Base-by-base conservation (phyloP, 1,140 invertebrate genomes). In the Diploscapter pachys region DNA sequence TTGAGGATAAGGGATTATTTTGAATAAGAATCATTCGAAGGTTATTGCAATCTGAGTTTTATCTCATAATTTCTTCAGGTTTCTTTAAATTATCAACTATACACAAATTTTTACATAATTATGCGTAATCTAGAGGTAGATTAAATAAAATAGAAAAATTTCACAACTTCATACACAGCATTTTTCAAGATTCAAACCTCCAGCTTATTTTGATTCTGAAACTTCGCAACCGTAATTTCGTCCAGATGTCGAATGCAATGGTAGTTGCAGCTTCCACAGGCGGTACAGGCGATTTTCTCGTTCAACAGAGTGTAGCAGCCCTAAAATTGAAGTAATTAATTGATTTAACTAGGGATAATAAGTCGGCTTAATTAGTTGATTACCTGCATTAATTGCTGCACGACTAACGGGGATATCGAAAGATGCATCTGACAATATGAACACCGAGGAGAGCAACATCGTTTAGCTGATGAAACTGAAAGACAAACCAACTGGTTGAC, bases 381-480 rank as follows among this genome's bases (percentile, higher is more conserved):
- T 31, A 74, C 73, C 62, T 74, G 68, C 13, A 64, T 67, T 55
- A 74, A 57, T 63, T 74, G 73, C 53, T 61, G 52, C 5, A 70
- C 51, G 5, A 76, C 8, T 11, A 65, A 50, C 11, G 71, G 63
- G 3, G 59, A 63, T 9, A 61, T 69, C 4, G 57, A 55, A 50
- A 76, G 69, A 48, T 63, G 53, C 62, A 52, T 50, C 9, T 48
- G 52, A 61, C 74, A 76, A 4, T 52, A 31, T 53, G 61, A 59
- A 13, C 73, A 74, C 0, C 59, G 52, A 4, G 66, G 31, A 51
- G 74, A 69, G 48, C 67, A 76, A 63, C 67, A 76, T 5, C 67
- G 74, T n/a, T 69, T 31, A 48, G 68, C 74, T 51, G 69, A 55
- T 6, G 74, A 76, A 4, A 76, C 74, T 71, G 74, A 50, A 65